A percentile compares a stretch with the other conserved stretches of the same genome.
phyloP scores from a whole-genome alignment of 53 echinoderm and acorn worm genomes.

The Hippasteria phrygiana region DNA sequence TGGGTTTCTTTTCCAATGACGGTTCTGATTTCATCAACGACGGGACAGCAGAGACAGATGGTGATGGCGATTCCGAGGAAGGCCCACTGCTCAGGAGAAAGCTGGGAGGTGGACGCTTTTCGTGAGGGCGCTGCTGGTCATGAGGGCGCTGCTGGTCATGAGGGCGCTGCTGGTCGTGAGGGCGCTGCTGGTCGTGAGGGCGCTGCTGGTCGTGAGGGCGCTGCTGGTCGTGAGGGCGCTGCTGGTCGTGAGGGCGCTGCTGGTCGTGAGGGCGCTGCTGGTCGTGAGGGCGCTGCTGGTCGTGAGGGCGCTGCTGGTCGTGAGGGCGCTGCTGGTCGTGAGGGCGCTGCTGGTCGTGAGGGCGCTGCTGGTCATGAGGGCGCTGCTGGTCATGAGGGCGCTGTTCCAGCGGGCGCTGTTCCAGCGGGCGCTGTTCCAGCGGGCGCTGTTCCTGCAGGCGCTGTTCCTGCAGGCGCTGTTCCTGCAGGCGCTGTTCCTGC shows the following conservation, averaged over 20 bases:
- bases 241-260: conserved; percentile 51
- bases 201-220: conserved; percentile 19
- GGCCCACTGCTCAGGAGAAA: conserved; percentile 51
- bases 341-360: conserved; percentile 45
- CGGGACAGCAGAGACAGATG: conserved; percentile 8
- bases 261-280: conserved; percentile 35
- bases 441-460: conserved; percentile 46
- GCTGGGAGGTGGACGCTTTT: conserved; percentile 53
- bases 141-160: conserved; percentile 25
- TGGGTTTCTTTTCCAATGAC: conserved; percentile 48
- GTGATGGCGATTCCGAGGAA: conserved; percentile 41
- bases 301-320: conserved; percentile 20
- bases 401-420: neutral
- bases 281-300: conserved; percentile 21
- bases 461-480: conserved; percentile 9
- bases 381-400: conserved; percentile 10
- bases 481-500: neutral
- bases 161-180: conserved; percentile 13
- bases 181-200: conserved; percentile 40
- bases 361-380: conserved; percentile 17
- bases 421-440: neutral
- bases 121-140: conserved; percentile 32
- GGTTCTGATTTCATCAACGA: neutral
- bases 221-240: conserved; percentile 4
- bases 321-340: conserved; percentile 43